Base-by-base conservation (phyloP, 2,113 vertebrate species). In the Felis chaus region DNA sequence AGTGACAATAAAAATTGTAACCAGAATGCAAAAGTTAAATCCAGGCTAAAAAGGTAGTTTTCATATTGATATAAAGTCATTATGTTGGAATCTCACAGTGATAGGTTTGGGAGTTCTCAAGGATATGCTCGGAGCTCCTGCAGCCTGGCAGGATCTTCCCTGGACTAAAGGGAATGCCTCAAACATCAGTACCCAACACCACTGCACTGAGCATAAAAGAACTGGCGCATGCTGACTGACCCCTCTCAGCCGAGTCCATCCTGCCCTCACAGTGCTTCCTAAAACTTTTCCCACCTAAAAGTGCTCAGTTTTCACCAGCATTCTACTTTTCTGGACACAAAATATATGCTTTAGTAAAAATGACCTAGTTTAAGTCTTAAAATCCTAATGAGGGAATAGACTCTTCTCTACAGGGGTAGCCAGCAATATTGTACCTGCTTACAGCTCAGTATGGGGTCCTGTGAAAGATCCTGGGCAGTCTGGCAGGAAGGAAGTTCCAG, bases 141-240 rank as follows among this genome's bases (percentile, higher is more conserved):
- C 4, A 88, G 53, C 7, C 12, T 69, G n/a, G 4, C 5, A 68
- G 15, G 15, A 6, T 79, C 25, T 69, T 4, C 25, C 1, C 12
- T 31, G 7, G 4, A n/a, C 27, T 31, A 48, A 16, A 48, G 27
- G 27, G 27, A 78, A 69, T 2, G 2, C 0, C n/a, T 71, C 31
- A 76, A 68, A 11, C 2, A 2, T 74, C 27, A 94, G 7, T 4
- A 18, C 10, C 13, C 61, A 61, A 7, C 9, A 15, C 0, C 5
- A 7, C 15, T 23, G 6, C 1, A 19, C 13, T 45, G 6, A 15
- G 9, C 9, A 2, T 23, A 25, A 55, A 13, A 91, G 12, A 55
- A 9, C 3, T 19, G 10, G n/a, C 6, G 0, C 4, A 29, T 41
- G 2, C 6, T n/a, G n/a, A 39, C 33, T 23, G 7, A 39, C 2